Base-by-base conservation (phyloP, 2,888 invertebrate species). In the Eutolmus rufibarbis region DNA sequence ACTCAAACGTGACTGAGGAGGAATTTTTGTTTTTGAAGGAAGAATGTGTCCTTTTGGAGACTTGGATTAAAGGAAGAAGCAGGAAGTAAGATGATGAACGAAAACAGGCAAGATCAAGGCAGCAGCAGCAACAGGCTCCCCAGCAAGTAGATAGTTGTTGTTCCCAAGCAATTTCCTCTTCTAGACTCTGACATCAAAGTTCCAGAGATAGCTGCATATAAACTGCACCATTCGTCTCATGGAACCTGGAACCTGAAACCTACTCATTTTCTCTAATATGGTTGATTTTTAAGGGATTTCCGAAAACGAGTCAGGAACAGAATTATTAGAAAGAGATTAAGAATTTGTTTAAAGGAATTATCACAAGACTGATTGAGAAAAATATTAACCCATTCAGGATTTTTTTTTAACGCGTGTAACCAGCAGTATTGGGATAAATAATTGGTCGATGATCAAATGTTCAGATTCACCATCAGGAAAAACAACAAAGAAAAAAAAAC, bases 161-260 rank as follows among this genome's bases (percentile, higher is more conserved):
- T 46, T 46, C 43, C 14, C 66, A 7, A 66, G 66, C 23, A 23
- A 12, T 23, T 8, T 2, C 12, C 9, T 66, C 28, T 51, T 51
- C 51, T 51, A n/a, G 51, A 7, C 51, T 51, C 51, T 51, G n/a
- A 16, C n/a, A 5, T 16, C 51, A 51, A 8, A 19, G 66, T 66
- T 66, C 66, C 66, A 66, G 12, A 66, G 28, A 66, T 28, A 23
- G 28, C 66, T 66, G 66, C 12, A 12, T 28, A 66, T 56, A 4
- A 46, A 56, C 66, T 66, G 19, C 12, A 23, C 66, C 28, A 66
- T 28, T 66, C 66, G 66, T 19, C 66, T 23, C 66, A 28, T 46
- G 16, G 78, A 43, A 23, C 43, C 56, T 56, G 79, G 79, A 79
- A 79, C 46, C 79, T 79, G 79, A 79, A 79, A 79, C 79, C 79